phyloP scores from a whole-genome alignment of 2,797 vertebrate genomes.

The Premnoplex brunnescens region DNA sequence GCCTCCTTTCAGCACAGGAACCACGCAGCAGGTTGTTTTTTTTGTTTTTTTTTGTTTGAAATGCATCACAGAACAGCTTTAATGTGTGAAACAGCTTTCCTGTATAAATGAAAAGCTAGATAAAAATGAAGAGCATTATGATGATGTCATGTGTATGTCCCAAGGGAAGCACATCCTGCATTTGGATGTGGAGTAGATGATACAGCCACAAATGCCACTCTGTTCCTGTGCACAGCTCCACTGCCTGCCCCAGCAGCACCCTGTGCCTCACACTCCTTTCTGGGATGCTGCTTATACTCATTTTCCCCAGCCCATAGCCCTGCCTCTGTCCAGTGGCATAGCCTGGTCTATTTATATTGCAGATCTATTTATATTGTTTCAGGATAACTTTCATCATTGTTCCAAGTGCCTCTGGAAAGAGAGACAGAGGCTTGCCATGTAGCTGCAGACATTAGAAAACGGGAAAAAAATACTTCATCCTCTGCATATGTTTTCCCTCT shows the following conservation, averaged over 20 bases:
- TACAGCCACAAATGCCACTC: neutral
- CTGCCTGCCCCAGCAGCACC: neutral
- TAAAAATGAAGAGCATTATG: neutral
- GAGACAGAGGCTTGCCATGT: neutral
- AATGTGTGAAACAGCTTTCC: neutral
- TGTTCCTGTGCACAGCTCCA: neutral
- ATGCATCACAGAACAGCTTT: neutral
- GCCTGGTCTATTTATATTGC: conserved; percentile 53
- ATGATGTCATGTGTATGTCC: neutral
- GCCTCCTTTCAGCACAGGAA: neutral
- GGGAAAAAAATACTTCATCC: conserved; percentile 51
- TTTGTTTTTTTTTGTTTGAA: neutral
- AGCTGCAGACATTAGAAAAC: conserved; percentile 29
- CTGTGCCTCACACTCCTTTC: neutral
- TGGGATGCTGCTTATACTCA: neutral
- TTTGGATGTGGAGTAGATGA: neutral
- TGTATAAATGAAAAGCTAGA: neutral
- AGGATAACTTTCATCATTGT: conserved; percentile 64
- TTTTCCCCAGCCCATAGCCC: neutral
- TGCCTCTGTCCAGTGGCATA: neutral
- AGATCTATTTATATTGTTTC: conserved; percentile 67
- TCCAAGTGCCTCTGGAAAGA: conserved; percentile 57
- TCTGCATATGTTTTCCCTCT: conserved; percentile 14
- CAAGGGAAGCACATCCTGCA: neutral
- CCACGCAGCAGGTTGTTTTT: neutral